Base-by-base conservation (phyloP, 2,888 invertebrate genomes). In the Molorchus minor region DNA sequence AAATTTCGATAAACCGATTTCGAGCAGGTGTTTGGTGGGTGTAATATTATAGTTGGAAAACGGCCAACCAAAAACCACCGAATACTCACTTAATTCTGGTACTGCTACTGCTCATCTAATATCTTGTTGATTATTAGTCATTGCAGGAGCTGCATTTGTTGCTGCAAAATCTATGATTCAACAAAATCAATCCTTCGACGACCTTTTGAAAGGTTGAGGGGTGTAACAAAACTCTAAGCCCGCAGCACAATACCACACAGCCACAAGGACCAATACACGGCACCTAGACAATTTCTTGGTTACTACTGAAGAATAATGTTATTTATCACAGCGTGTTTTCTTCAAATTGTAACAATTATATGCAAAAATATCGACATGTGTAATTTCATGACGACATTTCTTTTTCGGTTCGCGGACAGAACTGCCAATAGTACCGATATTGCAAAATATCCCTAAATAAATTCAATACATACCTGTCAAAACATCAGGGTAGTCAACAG, bases 281-380 rank as follows among this genome's bases (percentile, higher is more conserved):
- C 60, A 68, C 68, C 67, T 68, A n/a, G 56, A 68, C 67, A 71
- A 62, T 73, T 75, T 71, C 57, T 67, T 65, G 47, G 66, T 62
- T 66, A 64, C 45, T 63, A 64, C 62, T 53, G 43, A 56, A 58
- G 47, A 62, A 61, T 58, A 55, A 57, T 64, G 65, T 69, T 62
- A 66, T 68, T 70, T 73, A 73, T 73, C 71, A 68, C 70, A 66
- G 59, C 53, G 58, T 61, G 62, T 65, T 70, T 68, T 65, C 55
- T 58, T 54, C 53, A 62, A 66, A 71, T 67, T 65, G 58, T 66
- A 64, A 67, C 65, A 71, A 64, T 75, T 76, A 74, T 72, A 71
- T 68, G 77, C 77, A 72, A 80, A 79, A 78, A 75, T 77, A 73
- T 77, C 78, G 79, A 80, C 80, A 81, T 80, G 81, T 80, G 80